phyloP scores from a whole-genome alignment of 2,113 vertebrate genomes.

The Chionodraco myersi region DNA sequence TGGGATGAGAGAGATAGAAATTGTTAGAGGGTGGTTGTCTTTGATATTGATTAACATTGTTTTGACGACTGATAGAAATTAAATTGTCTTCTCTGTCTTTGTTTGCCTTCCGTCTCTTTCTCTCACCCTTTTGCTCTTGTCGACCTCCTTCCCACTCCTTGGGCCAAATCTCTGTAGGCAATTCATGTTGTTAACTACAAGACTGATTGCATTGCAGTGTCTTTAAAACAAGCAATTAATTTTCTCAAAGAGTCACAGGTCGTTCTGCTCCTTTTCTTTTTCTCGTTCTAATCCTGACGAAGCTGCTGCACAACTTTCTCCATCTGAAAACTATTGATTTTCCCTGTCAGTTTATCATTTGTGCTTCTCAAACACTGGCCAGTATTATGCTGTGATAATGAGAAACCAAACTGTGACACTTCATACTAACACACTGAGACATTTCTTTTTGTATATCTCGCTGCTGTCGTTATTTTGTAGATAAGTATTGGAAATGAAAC shows the following conservation, averaged over 20 bases:
- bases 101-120: constrained; percentile 25
- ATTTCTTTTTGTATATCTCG: constrained; percentile 33
- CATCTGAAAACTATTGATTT: constrained; percentile 58
- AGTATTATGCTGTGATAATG: constrained; percentile 40
- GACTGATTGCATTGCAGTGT: constrained; percentile 61
- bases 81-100: constrained; percentile 48
- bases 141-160: constrained; percentile 60
- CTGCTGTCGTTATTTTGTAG: constrained; percentile 44
- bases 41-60: constrained; percentile 59
- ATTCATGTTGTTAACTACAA: constrained; percentile 41
- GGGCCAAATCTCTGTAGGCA: constrained; percentile 38
- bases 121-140: constrained; percentile 21
- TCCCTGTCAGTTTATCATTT: constrained; percentile 40
- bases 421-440: not conserved
- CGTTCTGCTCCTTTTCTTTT: constrained; percentile 31
- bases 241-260: constrained; percentile 54
- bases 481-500: constrained; percentile 63
- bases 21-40: constrained; percentile 39
- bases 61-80: constrained; percentile 54
- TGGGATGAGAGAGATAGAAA: constrained; percentile 21
- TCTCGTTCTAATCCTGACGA: constrained; percentile 29
- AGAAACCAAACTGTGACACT: constrained; percentile 25
- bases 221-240: constrained; percentile 67
- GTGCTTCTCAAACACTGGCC: constrained; percentile 28
- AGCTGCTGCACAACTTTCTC: constrained; percentile 41